These are phyloP conservation scores for Tangara arthus DNA, from an alignment of 2,797 vertebrate species.

Conservation along the genomic window DNA sequence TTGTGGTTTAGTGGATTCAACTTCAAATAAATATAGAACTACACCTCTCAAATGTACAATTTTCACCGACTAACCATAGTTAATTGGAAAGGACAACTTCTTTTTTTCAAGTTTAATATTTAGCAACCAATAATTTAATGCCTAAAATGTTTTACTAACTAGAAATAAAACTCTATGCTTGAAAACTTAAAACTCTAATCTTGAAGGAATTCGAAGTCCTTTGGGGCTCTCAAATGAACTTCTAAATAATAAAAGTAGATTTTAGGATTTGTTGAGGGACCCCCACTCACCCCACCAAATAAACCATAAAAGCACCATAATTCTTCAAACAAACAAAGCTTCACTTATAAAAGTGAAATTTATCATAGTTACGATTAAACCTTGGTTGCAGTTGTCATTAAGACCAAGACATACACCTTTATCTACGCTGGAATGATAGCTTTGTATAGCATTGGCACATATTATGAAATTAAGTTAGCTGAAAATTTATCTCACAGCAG, in stretches of 20 bases:
- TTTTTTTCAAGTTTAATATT: conserved; percentile 72
- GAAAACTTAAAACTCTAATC: neutral
- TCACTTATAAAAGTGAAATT: neutral
- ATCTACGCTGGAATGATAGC: neutral
- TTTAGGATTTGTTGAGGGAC: neutral
- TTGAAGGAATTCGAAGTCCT: neutral
- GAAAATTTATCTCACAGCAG: neutral
- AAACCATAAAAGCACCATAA: neutral
- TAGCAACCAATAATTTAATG: conserved; percentile 77
- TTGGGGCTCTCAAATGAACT: neutral
- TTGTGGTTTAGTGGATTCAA: conserved; percentile 63
- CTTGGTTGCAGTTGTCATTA: neutral
- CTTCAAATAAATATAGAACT: conserved; percentile 71
- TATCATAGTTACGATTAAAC: neutral
- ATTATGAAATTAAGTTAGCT: neutral
- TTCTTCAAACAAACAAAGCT: neutral
- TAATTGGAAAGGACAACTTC: conserved; percentile 64
- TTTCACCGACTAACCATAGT: conserved; percentile 68
- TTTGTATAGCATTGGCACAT: neutral
- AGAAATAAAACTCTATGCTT: neutral
- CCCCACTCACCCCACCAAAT: rapidly evolving
- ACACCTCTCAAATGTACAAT: conserved; percentile 65
- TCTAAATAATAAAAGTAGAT: neutral
- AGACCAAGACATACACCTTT: neutral
- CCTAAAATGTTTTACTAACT: conserved; percentile 33